These are phyloP conservation scores for Delphinapterus leucas DNA, from an alignment of 2,113 vertebrate species.

Conservation along the genomic window DNA sequence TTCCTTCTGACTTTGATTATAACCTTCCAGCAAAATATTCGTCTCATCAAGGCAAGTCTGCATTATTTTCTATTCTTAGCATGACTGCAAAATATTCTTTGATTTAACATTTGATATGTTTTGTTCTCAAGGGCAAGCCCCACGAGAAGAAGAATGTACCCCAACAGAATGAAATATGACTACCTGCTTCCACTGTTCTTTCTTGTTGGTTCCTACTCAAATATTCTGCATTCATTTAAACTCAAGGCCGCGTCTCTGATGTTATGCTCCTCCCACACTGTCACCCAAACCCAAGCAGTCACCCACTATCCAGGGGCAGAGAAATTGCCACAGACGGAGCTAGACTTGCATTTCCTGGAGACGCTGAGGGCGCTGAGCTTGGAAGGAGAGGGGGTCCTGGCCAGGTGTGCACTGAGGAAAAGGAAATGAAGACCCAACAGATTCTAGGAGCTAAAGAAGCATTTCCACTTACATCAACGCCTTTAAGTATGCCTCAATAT, in stretches of 20 bases:
- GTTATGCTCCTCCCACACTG: conserved; percentile 28
- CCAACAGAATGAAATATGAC: conserved; percentile 83
- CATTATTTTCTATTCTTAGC: conserved; percentile 79
- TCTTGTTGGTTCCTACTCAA: conserved; percentile 77
- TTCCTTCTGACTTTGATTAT: conserved; percentile 80
- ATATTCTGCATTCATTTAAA: conserved; percentile 80
- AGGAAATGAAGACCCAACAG: not conserved
- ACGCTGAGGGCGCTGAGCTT: not conserved
- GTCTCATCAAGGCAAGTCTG: conserved; percentile 68
- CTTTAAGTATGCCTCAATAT: not conserved
- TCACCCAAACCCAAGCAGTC: conserved; percentile 76
- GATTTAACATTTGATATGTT: conserved; percentile 83
- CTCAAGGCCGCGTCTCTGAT: conserved; percentile 60
- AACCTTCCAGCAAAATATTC: conserved; percentile 75
- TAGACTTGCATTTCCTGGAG: not conserved
- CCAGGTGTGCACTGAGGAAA: not conserved
- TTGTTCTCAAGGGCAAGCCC: conserved; percentile 84
- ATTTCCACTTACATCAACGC: not conserved
- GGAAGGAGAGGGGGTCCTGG: not conserved
- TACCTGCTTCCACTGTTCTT: conserved; percentile 81
- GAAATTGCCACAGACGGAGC: conserved; percentile 40
- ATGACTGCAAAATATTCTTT: conserved; percentile 77
- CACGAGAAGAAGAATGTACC: conserved; percentile 79
- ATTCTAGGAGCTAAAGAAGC: not conserved
- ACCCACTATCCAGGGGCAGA: conserved; percentile 38